Percentiles rank a stretch among this genome's conserved stretches.
Conservation (phyloP, 2,888 invertebrate species). For the Bombylius major region DNA sequence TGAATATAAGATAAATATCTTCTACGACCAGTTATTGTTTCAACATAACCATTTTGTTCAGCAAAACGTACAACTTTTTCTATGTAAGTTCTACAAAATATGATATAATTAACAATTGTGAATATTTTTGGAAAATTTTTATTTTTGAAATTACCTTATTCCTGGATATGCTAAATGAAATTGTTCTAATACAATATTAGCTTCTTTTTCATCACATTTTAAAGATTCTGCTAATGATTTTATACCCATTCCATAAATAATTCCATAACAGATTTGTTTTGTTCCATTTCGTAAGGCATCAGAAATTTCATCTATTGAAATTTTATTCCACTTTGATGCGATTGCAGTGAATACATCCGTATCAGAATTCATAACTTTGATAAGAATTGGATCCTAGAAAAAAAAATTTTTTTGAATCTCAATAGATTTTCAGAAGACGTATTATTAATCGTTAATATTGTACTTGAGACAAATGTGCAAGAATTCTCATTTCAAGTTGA, state of each 20-base stretch:
- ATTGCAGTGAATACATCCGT: slow-evolving; percentile 76
- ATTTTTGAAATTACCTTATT: slow-evolving; percentile 40
- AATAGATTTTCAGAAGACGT: background rate
- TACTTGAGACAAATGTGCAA: slow-evolving; percentile 71
- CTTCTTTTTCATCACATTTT: slow-evolving; percentile 64
- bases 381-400: slow-evolving; percentile 50
- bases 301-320: slow-evolving; percentile 57
- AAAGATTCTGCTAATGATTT: slow-evolving; percentile 68
- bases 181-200: slow-evolving; percentile 61
- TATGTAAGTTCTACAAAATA: slow-evolving; percentile 20
- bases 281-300: slow-evolving; percentile 70
- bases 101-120: background rate
- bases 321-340: slow-evolving; percentile 71
- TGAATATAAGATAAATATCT: slow-evolving; percentile 66
- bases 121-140: too few relatives aligned
- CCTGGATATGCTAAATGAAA: slow-evolving; percentile 68
- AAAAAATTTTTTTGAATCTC: background rate
- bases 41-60: slow-evolving; percentile 59
- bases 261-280: slow-evolving; percentile 89
- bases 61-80: slow-evolving; percentile 48
- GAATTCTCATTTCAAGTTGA: slow-evolving; percentile 85
- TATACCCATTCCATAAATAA: slow-evolving; percentile 93
- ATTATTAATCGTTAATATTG: background rate
- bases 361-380: slow-evolving; percentile 49
- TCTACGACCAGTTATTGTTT: slow-evolving; percentile 67